These are phyloP conservation scores for Tupaia tana DNA, from an alignment of 2,113 vertebrate species.

Conservation along the genomic window DNA sequence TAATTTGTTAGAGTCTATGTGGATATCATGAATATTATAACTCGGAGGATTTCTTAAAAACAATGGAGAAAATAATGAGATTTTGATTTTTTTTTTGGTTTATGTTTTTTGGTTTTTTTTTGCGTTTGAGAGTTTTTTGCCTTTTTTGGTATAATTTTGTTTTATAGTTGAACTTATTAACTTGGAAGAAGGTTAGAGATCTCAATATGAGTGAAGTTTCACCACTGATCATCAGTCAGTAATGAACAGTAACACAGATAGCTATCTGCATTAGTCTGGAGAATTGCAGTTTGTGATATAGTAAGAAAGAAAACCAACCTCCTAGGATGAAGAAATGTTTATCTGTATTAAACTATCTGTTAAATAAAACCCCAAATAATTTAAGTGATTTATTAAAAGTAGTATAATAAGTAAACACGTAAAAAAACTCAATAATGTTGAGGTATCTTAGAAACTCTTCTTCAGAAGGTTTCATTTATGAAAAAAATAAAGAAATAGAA, in stretches of 20 bases:
- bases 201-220: not conserved
- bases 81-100: too few species aligned
- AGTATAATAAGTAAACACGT: not conserved
- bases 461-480: not conserved
- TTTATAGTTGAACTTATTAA: slow-evolving; percentile 34
- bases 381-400: slow-evolving; percentile 39
- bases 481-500: slow-evolving; percentile 49
- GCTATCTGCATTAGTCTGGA: not conserved
- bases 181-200: not conserved
- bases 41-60: not conserved
- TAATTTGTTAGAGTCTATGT: not conserved
- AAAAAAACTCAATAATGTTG: slow-evolving; percentile 7
- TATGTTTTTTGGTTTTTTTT: not conserved
- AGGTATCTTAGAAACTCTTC: slow-evolving; percentile 14
- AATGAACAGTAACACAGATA: not conserved
- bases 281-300: not conserved
- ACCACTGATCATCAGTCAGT: not conserved
- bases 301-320: slow-evolving; percentile 21
- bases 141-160: not conserved
- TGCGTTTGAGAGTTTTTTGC: not conserved
- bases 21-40: not conserved
- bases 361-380: slow-evolving; percentile 51
- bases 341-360: slow-evolving; percentile 29
- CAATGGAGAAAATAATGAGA: not conserved
- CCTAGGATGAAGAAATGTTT: slow-evolving; percentile 23